phyloP scores from a whole-genome alignment of 2,797 vertebrate genomes.

The Coilia nasus region DNA sequence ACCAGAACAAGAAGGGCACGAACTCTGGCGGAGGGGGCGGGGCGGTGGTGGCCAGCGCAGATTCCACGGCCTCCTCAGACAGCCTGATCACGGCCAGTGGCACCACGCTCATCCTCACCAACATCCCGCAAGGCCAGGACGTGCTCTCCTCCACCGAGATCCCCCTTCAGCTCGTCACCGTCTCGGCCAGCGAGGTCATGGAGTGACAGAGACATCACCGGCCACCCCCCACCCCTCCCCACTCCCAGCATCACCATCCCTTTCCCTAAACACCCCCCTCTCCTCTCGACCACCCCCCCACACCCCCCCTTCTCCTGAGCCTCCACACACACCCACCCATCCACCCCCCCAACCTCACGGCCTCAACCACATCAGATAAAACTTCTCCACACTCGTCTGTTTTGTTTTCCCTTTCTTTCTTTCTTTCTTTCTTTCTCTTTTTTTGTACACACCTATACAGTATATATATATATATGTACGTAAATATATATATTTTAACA shows the following conservation, averaged over 20 bases:
- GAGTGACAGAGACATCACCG: conserved; percentile 88
- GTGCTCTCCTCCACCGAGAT: conserved; percentile 96
- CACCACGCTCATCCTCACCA: conserved; percentile 99
- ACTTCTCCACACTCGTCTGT: conserved; percentile 56
- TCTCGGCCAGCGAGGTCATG: conserved; percentile 94
- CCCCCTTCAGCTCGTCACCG: conserved; percentile 97
- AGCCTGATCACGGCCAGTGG: conserved; percentile 95
- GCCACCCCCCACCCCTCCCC: background rate
- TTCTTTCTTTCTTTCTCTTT: conserved; percentile 85
- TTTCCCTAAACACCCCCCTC: conserved; percentile 10
- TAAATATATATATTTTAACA: conserved; percentile 52
- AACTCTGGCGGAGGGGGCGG: conserved; percentile 78
- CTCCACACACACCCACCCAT: conserved; percentile 46
- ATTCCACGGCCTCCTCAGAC: conserved; percentile 86
- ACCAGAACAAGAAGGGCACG: conserved; percentile 98
- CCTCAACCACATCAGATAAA: background rate
- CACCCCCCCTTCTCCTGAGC: conserved; percentile 38
- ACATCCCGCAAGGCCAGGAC: conserved; percentile 97
- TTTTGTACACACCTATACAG: conserved; percentile 39
- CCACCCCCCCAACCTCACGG: background rate
- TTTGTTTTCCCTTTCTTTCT: conserved; percentile 73
- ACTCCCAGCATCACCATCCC: too few species aligned
- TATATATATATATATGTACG: conserved; percentile 65
- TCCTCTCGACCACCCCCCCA: background rate
- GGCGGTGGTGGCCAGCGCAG: conserved; percentile 89